A percentile compares a stretch with the other conserved stretches of the same genome.
phyloP scores from a whole-genome alignment of 2,888 invertebrate species.

The Dione juno region DNA sequence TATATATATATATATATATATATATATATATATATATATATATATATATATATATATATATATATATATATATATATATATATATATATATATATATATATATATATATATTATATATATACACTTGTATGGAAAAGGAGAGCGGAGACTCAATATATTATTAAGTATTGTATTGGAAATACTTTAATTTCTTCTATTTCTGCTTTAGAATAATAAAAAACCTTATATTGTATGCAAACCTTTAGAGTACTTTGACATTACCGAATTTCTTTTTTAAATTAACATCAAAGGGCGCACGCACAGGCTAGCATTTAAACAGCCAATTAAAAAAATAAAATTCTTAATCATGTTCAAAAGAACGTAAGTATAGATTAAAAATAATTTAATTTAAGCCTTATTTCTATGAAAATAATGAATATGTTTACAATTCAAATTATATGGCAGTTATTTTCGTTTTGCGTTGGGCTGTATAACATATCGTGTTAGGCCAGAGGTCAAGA shows the following conservation, averaged over 20 bases:
- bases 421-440: conserved; percentile 9
- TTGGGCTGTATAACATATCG: conserved; percentile 47
- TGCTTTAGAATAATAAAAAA: not conserved
- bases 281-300: conserved; percentile 66
- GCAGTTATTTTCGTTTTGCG: not conserved
- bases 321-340: conserved; percentile 50
- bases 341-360: conserved; percentile 28
- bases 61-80: too few species aligned
- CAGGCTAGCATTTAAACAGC: conserved; percentile 51
- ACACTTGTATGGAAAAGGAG: too few species aligned
- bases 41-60: too few species aligned
- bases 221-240: conserved; percentile 28
- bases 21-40: too few species aligned
- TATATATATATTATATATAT: too few species aligned
- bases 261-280: conserved; percentile 61
- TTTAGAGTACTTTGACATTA: conserved; percentile 47
- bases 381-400: conserved; percentile 30
- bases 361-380: not conserved
- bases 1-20: too few species aligned
- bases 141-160: too few species aligned
- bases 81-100: too few species aligned
- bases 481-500: conserved; percentile 71
- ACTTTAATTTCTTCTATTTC: too few species aligned
- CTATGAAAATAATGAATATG: not conserved
- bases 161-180: too few species aligned